These are phyloP conservation scores for Tangara arthus DNA, from an alignment of 2,797 vertebrate genomes.

Conservation along the genomic window DNA sequence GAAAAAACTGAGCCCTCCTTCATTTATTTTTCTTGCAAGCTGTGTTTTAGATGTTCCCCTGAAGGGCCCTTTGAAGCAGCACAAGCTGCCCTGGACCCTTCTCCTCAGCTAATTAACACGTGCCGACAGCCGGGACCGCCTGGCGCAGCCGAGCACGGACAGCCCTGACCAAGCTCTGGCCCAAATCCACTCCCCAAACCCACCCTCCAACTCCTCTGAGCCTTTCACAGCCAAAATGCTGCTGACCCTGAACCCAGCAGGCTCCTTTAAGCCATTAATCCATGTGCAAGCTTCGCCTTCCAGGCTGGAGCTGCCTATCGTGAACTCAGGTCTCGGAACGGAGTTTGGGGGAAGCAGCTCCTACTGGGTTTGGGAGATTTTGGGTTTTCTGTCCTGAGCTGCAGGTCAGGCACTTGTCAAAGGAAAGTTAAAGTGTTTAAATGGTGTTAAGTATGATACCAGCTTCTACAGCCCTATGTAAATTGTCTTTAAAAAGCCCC, in stretches of 20 bases:
- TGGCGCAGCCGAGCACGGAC: rapidly evolving
- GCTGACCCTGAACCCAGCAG: background rate
- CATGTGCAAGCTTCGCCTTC: background rate
- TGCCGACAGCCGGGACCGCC: background rate
- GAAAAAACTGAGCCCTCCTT: background rate
- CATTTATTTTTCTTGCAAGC: slow-evolving; percentile 47
- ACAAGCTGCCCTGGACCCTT: background rate
- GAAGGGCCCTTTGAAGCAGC: slow-evolving; percentile 4
- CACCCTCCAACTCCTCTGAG: background rate
- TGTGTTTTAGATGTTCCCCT: background rate
- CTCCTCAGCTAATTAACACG: background rate
- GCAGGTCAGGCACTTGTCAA: background rate
- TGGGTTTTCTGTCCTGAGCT: background rate
- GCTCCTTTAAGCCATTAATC: background rate
- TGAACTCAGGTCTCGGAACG: rapidly evolving
- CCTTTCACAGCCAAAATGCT: background rate
- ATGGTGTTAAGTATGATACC: background rate
- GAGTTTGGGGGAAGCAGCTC: background rate
- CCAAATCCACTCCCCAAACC: background rate
- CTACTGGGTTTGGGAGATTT: background rate
- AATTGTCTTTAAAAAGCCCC: background rate
- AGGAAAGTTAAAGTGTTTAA: background rate
- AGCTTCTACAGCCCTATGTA: background rate
- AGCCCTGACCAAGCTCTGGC: background rate
- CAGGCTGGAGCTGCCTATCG: background rate